Percentiles rank a stretch among this genome's conserved stretches.
Conservation (phyloP, 1,140 invertebrate genomes). For the Apis florea region DNA sequence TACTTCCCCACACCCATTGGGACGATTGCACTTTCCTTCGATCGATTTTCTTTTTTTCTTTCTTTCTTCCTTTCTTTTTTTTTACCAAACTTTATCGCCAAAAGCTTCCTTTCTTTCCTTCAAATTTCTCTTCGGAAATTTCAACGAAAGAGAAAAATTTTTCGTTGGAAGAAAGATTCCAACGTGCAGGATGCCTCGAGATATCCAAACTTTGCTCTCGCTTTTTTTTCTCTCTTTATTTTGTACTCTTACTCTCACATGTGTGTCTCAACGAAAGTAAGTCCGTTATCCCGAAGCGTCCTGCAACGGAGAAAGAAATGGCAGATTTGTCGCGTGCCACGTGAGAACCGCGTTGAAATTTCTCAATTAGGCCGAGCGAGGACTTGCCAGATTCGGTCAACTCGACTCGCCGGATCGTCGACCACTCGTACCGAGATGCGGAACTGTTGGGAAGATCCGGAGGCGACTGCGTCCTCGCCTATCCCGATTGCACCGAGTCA, state of each 20-base stretch:
- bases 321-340: neutral
- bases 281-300: too few relatives aligned
- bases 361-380: constrained; percentile 74
- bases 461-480: constrained; percentile 72
- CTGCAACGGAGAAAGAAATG: too few relatives aligned
- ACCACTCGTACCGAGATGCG: constrained; percentile 75
- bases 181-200: too few relatives aligned
- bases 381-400: constrained; percentile 69
- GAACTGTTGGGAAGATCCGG: constrained; percentile 74
- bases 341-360: constrained; percentile 19
- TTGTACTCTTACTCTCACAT: too few relatives aligned
- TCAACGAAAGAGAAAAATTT: too few relatives aligned
- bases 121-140: too few relatives aligned
- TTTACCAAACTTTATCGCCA: neutral
- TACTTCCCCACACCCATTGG: neutral
- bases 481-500: constrained; percentile 74
- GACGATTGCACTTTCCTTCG: neutral
- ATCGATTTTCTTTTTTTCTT: neutral
- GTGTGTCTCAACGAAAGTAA: too few relatives aligned
- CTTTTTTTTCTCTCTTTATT: too few relatives aligned
- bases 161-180: too few relatives aligned
- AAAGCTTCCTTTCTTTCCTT: too few relatives aligned
- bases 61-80: too few relatives aligned
- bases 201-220: too few relatives aligned
- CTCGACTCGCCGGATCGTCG: constrained; percentile 66